A percentile compares a stretch with the other conserved stretches of the same genome.
Evolutionary conservation across 2,888 invertebrate species (phyloP).

Genomic region (Pristionchus exspectatus): DNA sequence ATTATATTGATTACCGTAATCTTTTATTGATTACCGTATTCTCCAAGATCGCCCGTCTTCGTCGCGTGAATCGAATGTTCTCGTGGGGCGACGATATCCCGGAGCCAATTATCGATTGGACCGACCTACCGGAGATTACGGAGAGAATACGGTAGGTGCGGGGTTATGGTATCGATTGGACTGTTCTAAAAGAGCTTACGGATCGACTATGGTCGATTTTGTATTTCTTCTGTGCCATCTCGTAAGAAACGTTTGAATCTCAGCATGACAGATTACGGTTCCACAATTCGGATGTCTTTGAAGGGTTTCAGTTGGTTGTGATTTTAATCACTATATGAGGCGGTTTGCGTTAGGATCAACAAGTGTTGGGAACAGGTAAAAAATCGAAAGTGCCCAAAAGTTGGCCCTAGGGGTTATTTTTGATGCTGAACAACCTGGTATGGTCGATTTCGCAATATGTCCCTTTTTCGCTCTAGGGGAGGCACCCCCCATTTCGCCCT

Average conservation of each 20-base stretch:
- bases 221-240: no score
- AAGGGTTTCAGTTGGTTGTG: not conserved
- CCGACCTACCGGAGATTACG: conserved; percentile 61
- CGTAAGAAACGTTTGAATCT: not conserved
- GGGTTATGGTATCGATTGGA: not conserved
- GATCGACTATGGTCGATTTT: no score
- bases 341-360: no score
- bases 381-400: no score
- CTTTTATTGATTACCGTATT: conserved; percentile 8
- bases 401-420: no score
- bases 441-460: no score
- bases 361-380: no score
- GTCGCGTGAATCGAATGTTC: conserved; percentile 72
- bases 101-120: conserved; percentile 72
- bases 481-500: no score
- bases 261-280: not conserved
- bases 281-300: not conserved
- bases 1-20: not conserved
- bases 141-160: conserved; percentile 56
- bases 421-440: no score
- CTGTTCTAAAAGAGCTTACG: no score
- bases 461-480: no score
- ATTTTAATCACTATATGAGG: no score
- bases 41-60: conserved; percentile 65
- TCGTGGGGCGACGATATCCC: conserved; percentile 75